A percentile compares a stretch with the other conserved stretches of the same genome.
These are phyloP conservation scores for Trichacis sp. DNA, from an alignment of 2,888 invertebrate species.

Conservation along the genomic window DNA sequence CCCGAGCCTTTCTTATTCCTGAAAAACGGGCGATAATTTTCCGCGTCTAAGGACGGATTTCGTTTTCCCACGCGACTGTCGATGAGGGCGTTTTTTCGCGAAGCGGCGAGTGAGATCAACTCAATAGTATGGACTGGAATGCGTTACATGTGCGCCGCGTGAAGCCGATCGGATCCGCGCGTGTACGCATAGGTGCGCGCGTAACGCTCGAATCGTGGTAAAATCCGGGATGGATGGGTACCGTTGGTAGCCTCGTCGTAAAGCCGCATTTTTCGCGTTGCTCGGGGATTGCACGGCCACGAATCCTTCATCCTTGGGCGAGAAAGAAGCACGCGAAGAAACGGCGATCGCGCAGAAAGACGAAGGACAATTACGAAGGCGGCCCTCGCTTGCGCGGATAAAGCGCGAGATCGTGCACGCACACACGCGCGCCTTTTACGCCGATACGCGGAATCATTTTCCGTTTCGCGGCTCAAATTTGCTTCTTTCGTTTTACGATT, in stretches of 20 bases:
- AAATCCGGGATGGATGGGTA: slow-evolving; percentile 50
- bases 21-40: too few species aligned
- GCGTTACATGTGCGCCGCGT: slow-evolving; percentile 32
- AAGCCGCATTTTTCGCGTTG: slow-evolving; percentile 59
- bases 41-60: slow-evolving; percentile 3
- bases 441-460: slow-evolving; percentile 20
- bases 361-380: too few species aligned
- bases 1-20: too few species aligned
- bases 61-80: slow-evolving; percentile 15
- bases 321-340: slow-evolving; percentile 42
- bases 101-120: slow-evolving; percentile 24
- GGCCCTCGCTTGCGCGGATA: slow-evolving; percentile 39
- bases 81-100: not conserved
- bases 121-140: slow-evolving; percentile 30
- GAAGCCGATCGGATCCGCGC: slow-evolving; percentile 28
- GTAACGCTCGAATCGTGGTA: slow-evolving; percentile 39
- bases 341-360: slow-evolving; percentile 30
- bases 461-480: not conserved
- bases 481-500: not conserved
- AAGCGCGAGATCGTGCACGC: slow-evolving; percentile 39
- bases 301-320: slow-evolving; percentile 43
- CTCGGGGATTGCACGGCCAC: slow-evolving; percentile 51
- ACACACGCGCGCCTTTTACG: slow-evolving; percentile 39
- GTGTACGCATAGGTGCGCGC: slow-evolving; percentile 28
- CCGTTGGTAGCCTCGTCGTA: slow-evolving; percentile 54